phyloP scores from a whole-genome alignment of 2,797 vertebrate species.

The Aeoliscus strigatus region DNA sequence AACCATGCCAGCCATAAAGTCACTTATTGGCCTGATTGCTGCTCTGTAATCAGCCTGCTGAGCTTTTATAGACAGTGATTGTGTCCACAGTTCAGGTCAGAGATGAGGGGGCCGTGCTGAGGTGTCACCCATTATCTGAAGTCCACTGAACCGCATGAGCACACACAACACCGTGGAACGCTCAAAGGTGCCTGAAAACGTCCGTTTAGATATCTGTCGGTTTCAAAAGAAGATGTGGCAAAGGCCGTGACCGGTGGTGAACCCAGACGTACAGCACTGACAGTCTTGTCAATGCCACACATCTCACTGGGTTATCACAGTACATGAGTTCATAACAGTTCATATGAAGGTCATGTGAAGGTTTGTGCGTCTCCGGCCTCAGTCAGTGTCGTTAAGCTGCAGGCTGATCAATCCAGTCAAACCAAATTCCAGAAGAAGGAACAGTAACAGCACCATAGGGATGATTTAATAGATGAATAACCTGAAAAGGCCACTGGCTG shows the following conservation, averaged over 20 bases:
- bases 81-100: constrained; percentile 54
- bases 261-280: constrained; percentile 21
- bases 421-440: constrained; percentile 24
- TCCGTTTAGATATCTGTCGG: too few relatives aligned
- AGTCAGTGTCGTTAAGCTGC: constrained; percentile 13
- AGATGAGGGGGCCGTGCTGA: constrained; percentile 17
- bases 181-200: too few relatives aligned
- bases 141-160: constrained; percentile 1
- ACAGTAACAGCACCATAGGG: constrained; percentile 19
- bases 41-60: constrained; percentile 15
- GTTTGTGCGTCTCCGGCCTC: too few relatives aligned
- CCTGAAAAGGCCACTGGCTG: constrained; percentile 30
- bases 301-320: constrained; percentile 2
- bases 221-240: constrained; percentile 1
- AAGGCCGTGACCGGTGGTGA: constrained; percentile 9
- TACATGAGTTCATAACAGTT: too few relatives aligned
- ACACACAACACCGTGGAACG: too few relatives aligned
- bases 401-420: constrained; percentile 49
- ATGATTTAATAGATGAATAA: constrained; percentile 52
- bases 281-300: constrained; percentile 1
- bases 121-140: constrained; percentile 19
- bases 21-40: constrained; percentile 17
- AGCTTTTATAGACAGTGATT: background rate
- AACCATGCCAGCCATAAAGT: constrained; percentile 39
- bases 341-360: too few relatives aligned